Evolutionary conservation across 2,797 vertebrate species (phyloP).

Genomic region (Aeoliscus strigatus): DNA sequence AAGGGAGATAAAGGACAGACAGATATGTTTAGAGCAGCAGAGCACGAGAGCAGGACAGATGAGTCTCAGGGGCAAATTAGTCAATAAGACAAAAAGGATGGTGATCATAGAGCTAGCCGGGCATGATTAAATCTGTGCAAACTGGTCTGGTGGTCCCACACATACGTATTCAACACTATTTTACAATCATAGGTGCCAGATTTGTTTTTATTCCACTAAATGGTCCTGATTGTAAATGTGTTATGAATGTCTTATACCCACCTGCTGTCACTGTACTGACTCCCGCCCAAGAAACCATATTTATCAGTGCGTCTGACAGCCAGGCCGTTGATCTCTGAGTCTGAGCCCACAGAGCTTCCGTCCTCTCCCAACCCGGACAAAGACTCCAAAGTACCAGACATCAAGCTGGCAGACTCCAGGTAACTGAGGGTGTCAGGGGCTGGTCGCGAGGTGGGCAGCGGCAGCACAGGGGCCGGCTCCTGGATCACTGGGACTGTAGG

Average conservation of each 20-base stretch:
- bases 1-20: conserved; percentile 49
- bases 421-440: conserved; percentile 85
- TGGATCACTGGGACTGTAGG: conserved; percentile 68
- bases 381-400: conserved; percentile 89
- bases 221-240: too few species aligned
- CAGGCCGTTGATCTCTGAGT: conserved; percentile 85
- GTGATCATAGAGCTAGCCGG: too few species aligned
- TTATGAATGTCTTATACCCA: conserved; percentile 47
- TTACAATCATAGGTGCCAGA: too few species aligned
- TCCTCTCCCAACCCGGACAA: conserved; percentile 82
- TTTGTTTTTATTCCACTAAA: background rate
- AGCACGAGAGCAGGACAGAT: conserved; percentile 7
- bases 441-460: conserved; percentile 37
- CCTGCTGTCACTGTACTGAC: conserved; percentile 77
- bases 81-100: too few species aligned
- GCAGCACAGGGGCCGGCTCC: conserved; percentile 44
- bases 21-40: conserved; percentile 37
- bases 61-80: too few species aligned
- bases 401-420: conserved; percentile 87
- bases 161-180: too few species aligned
- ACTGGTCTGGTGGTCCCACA: too few species aligned
- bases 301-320: conserved; percentile 82
- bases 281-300: conserved; percentile 88
- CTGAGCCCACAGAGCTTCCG: conserved; percentile 85
- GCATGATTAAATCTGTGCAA: too few species aligned